These are phyloP conservation scores for Oostethus manadensis DNA, from an alignment of 2,113 vertebrate genomes.

Conservation along the genomic window DNA sequence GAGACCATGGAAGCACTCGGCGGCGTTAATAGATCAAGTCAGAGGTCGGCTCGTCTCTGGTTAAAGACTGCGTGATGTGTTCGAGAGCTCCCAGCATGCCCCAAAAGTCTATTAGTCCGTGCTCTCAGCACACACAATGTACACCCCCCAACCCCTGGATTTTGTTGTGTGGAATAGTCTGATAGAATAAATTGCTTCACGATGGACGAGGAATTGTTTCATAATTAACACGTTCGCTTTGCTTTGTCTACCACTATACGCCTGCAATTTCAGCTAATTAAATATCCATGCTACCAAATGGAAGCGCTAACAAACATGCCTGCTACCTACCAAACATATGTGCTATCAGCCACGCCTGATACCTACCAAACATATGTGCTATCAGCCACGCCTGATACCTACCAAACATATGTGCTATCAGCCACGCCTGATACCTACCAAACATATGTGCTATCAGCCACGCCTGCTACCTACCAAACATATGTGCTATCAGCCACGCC, in stretches of 20 bases:
- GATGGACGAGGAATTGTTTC: slow-evolving; percentile 58
- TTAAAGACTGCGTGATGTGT: slow-evolving; percentile 27
- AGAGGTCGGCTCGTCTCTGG: slow-evolving; percentile 24
- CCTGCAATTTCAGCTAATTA: no score
- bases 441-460: no score
- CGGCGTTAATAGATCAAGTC: slow-evolving; percentile 45
- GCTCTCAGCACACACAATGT: neutral
- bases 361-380: no score
- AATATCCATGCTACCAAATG: no score
- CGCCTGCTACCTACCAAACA: no score
- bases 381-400: neutral
- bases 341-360: no score
- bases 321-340: neutral
- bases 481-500: no score
- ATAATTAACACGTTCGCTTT: slow-evolving; percentile 33
- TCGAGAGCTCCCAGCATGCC: slow-evolving; percentile 11
- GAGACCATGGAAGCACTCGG: slow-evolving; percentile 9
- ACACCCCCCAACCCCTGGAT: neutral
- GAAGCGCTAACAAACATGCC: neutral
- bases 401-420: neutral
- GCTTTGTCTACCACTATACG: neutral
- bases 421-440: neutral
- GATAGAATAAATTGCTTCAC: slow-evolving; percentile 30
- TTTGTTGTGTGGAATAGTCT: neutral
- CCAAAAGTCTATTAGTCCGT: neutral